Evolutionary conservation across 2,888 invertebrate genomes (phyloP).

Genomic region (Clivina fossor): DNA sequence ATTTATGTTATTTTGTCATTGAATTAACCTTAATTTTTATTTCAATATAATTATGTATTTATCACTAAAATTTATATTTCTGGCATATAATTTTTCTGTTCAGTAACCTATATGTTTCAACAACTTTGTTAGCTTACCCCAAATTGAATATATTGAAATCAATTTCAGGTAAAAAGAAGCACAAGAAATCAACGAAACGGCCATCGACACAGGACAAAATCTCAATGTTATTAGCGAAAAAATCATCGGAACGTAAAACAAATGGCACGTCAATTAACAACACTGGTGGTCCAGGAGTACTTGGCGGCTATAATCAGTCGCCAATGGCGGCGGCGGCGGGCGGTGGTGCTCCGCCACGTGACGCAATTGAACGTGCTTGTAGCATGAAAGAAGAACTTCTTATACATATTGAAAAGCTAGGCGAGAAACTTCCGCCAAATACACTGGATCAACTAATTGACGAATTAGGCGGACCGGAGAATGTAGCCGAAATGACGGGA

Average conservation of each 20-base stretch:
- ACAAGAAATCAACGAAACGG: slow-evolving; percentile 60
- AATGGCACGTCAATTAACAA: slow-evolving; percentile 47
- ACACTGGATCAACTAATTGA: slow-evolving; percentile 98
- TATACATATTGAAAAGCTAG: slow-evolving; percentile 80
- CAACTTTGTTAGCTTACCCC: too few relatives aligned
- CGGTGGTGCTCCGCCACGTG: slow-evolving; percentile 68
- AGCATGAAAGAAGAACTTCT: slow-evolving; percentile 92
- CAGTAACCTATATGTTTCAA: too few relatives aligned
- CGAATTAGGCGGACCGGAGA: slow-evolving; percentile 95
- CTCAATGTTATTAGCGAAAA: slow-evolving; percentile 64
- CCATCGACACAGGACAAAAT: slow-evolving; percentile 78
- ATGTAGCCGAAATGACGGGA: slow-evolving; percentile 99
- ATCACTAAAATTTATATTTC: too few relatives aligned
- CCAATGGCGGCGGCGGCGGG: slow-evolving; percentile 47
- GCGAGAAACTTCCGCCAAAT: slow-evolving; percentile 89
- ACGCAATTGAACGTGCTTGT: slow-evolving; percentile 86
- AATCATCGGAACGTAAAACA: slow-evolving; percentile 49
- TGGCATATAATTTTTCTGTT: too few relatives aligned
- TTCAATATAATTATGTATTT: too few relatives aligned
- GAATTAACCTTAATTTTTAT: too few relatives aligned
- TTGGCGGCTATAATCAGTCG: slow-evolving; percentile 46
- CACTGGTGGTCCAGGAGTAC: too few relatives aligned
- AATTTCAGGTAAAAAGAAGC: slow-evolving; percentile 66
- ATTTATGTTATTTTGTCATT: too few relatives aligned
- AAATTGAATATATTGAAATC: too few relatives aligned